phyloP scores from a whole-genome alignment of 2,113 vertebrate genomes.

The Pongo abelii region DNA sequence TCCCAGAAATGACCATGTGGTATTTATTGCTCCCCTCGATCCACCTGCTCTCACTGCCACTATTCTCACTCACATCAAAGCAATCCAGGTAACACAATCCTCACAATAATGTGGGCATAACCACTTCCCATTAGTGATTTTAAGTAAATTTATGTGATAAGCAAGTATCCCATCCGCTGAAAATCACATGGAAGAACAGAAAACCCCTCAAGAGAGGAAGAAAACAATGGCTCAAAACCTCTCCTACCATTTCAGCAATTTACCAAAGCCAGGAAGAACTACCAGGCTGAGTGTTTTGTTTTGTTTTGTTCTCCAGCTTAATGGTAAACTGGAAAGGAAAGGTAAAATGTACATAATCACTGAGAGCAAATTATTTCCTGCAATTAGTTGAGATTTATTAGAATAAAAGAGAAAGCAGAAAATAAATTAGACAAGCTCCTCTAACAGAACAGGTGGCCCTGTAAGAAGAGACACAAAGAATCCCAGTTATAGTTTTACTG shows the following conservation, averaged over 20 bases:
- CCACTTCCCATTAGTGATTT: background rate
- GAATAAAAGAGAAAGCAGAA: conserved; percentile 4
- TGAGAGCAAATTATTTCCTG: background rate
- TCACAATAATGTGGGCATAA: background rate
- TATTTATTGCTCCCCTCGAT: background rate
- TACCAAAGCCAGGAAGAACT: background rate
- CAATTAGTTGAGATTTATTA: background rate
- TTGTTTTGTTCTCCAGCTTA: background rate
- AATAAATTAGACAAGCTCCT: background rate
- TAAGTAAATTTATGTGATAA: background rate
- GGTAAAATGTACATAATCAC: background rate
- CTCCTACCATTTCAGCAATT: background rate
- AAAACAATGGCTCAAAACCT: background rate
- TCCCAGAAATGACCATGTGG: background rate
- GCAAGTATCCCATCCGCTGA: too few relatives aligned
- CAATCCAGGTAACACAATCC: too few relatives aligned
- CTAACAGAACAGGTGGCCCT: background rate
- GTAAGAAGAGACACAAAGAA: background rate
- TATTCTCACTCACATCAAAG: background rate
- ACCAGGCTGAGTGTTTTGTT: background rate
- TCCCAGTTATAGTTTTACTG: background rate
- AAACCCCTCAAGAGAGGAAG: background rate
- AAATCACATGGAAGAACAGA: background rate
- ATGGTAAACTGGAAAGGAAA: background rate
- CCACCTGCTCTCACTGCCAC: background rate